Base-by-base conservation (phyloP, 2,888 invertebrate genomes). In the Xylota segnis region DNA sequence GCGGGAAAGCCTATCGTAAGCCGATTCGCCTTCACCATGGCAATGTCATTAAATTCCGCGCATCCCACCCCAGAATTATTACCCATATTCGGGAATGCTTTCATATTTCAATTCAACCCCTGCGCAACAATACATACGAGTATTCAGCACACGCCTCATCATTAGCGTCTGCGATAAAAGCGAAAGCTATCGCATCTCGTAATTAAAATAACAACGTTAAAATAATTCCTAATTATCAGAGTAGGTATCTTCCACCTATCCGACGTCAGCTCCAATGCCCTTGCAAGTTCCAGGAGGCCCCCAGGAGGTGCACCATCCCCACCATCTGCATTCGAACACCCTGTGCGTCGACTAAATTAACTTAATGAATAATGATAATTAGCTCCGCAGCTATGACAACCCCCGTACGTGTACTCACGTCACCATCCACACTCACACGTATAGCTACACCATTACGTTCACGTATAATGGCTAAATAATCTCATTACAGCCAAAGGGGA, bases 101-200 rank as follows among this genome's bases (percentile, higher is more conserved):
- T n/a, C 14, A 23, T 45, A n/a, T 27, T 45, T n/a, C 23, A 14
- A 10, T 45, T n/a, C 23, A 14, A 10, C 4, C 29, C 29, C 12
- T 32, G 18, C 54, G 58, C 40, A 52, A 37, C 27, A 14, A 40
- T 86, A 97, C 98, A 9, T 37, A 37, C 12, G 23, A 23, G 23
- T 23, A 23, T 23, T 91, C 61, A 40, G 37, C 3, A 14, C 52
- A 71, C 72, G 66, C 68, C 79, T 75, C 43, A 63, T 74, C 83
- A 79, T 72, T 68, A 66, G 56, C 40, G 58, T 58, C 59, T 59
- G 54, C 66, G 81, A 81, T 84, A 84, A 86, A 86, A 86, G 77
- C 76, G 86, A 81, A 86, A 86, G 86, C 82, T 68, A 77, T 82
- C 77, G 72, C 66, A 68, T 18, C 72, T 82, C 76, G 56, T 82